These are phyloP conservation scores for Parazoanthus darwini DNA, from an alignment of 92 coral and sea anemone species.

Conservation along the genomic window DNA sequence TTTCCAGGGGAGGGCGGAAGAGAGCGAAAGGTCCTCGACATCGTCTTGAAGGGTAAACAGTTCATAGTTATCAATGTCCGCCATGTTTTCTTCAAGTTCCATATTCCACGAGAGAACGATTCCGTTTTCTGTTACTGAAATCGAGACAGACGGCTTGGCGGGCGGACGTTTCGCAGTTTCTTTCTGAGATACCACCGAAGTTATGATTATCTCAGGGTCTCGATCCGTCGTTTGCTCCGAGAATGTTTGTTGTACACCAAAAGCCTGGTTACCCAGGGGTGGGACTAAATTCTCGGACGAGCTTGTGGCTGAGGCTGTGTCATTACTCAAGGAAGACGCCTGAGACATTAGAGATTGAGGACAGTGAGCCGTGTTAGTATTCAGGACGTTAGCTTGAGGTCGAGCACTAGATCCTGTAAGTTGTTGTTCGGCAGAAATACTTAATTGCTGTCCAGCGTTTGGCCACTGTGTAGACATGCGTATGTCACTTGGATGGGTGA, in stretches of 20 bases:
- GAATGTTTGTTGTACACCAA: not conserved
- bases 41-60: conserved; percentile 93
- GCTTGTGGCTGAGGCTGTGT: not conserved
- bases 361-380: not conserved
- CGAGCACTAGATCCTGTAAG: not conserved
- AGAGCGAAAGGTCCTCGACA: conserved; percentile 38
- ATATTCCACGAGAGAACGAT: conserved; percentile 97
- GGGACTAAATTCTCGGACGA: not conserved
- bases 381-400: not conserved
- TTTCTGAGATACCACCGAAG: conserved; percentile 29
- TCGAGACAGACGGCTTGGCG: conserved; percentile 85
- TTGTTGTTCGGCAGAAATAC: not conserved
- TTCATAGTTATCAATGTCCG: conserved; percentile 78
- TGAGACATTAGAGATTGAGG: not conserved
- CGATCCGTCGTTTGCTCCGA: not conserved
- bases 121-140: conserved; percentile 77
- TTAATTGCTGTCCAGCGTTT: not conserved
- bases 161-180: conserved; percentile 41
- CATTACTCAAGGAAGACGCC: not conserved
- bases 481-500: not conserved
- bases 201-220: conserved; percentile 35
- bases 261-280: too few species aligned
- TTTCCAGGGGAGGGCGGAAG: conserved; percentile 85
- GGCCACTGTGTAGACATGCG: not conserved
- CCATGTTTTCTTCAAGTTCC: conserved; percentile 59